phyloP scores from a whole-genome alignment of 2,888 invertebrate genomes.

The Conchocele bisecta region DNA sequence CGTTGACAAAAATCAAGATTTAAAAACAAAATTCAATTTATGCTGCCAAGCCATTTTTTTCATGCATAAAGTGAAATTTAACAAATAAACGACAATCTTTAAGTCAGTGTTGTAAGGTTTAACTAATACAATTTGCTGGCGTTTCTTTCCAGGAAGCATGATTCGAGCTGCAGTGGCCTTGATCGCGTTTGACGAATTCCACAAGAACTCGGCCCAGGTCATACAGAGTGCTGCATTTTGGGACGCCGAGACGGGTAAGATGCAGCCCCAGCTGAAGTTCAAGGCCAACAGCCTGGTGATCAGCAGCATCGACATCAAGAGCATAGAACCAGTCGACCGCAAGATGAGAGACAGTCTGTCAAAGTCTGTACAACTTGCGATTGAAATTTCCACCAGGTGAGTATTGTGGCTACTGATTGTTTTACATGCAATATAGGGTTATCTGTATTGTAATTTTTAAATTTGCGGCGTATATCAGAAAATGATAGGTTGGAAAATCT shows the following conservation, averaged over 20 bases:
- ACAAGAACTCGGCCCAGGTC: conserved; percentile 75
- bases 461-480: too few relatives aligned
- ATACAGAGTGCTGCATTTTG: conserved; percentile 78
- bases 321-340: conserved; percentile 84
- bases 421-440: too few relatives aligned
- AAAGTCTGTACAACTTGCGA: conserved; percentile 83
- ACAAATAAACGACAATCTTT: not conserved
- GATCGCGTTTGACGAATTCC: conserved; percentile 79
- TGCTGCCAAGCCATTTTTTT: not conserved
- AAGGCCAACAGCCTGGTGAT: conserved; percentile 77
- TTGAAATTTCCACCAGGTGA: conserved; percentile 80
- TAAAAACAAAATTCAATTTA: not conserved
- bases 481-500: too few relatives aligned
- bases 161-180: conserved; percentile 77
- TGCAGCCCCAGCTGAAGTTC: conserved; percentile 56
- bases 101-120: not conserved
- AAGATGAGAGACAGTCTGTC: conserved; percentile 83
- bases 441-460: too few relatives aligned
- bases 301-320: conserved; percentile 83
- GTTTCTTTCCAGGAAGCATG: conserved; percentile 68
- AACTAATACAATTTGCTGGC: not conserved
- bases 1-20: too few relatives aligned
- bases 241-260: conserved; percentile 34
- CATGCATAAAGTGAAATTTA: not conserved
- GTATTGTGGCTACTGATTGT: too few relatives aligned